Percentiles rank a stretch among this genome's conserved stretches.
phyloP scores from a whole-genome alignment of 1,140 invertebrate genomes.

The Drosophila ironensis region DNA sequence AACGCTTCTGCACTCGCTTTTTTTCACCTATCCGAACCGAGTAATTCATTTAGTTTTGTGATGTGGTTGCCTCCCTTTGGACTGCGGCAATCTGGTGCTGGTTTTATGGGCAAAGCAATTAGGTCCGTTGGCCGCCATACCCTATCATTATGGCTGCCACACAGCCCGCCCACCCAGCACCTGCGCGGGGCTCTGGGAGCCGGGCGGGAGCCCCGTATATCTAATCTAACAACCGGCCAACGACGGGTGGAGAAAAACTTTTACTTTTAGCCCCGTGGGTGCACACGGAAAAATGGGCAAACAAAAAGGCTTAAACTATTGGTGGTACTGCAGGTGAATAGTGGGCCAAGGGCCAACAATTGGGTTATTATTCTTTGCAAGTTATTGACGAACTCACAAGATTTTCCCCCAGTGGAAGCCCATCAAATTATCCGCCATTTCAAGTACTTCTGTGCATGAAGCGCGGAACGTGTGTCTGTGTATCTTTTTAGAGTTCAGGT shows the following conservation, averaged over 20 bases:
- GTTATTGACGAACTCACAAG: no score
- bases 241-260: slow-evolving; percentile 11
- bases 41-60: slow-evolving; percentile 9
- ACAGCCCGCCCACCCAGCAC: slow-evolving; percentile 23
- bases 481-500: slow-evolving; percentile 57
- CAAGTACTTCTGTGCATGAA: no score
- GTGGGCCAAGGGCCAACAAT: no score
- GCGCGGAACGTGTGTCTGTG: slow-evolving; percentile 13
- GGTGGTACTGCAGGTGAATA: no score
- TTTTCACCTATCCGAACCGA: not conserved
- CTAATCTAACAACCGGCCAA: slow-evolving; percentile 22
- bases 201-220: not conserved
- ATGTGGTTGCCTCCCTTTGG: slow-evolving; percentile 8
- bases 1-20: not conserved
- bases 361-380: no score
- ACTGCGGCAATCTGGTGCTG: slow-evolving; percentile 43
- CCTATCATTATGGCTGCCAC: slow-evolving; percentile 45
- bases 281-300: slow-evolving; percentile 1
- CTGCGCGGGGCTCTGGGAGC: not conserved
- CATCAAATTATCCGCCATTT: no score
- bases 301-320: no score
- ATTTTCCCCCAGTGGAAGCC: no score
- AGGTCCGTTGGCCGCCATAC: slow-evolving; percentile 11
- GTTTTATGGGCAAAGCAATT: slow-evolving; percentile 54
- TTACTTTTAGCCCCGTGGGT: slow-evolving; percentile 25